Conservation (phyloP, 2,797 vertebrate genomes). For the Oryzias dopingdopingensis region DNA sequence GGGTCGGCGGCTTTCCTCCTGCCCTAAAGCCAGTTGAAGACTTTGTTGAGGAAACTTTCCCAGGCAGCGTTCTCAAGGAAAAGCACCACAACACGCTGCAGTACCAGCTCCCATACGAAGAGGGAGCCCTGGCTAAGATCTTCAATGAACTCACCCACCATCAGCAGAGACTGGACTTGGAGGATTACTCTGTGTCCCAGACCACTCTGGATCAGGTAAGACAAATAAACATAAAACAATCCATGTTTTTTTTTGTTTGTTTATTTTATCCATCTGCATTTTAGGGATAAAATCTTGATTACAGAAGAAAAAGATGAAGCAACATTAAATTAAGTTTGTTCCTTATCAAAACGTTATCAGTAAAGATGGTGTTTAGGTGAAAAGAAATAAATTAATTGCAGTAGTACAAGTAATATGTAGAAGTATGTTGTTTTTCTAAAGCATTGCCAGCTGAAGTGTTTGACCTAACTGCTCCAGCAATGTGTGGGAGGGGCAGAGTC, state of each 20-base stretch:
- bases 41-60: constrained; percentile 85
- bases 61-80: constrained; percentile 90
- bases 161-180: constrained; percentile 85
- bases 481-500: no score
- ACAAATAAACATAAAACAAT: neutral
- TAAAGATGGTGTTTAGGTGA: no score
- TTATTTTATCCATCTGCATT: neutral
- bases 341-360: no score
- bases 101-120: constrained; percentile 87
- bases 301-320: neutral
- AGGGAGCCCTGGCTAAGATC: constrained; percentile 88
- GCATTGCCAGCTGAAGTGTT: no score
- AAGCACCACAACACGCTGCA: constrained; percentile 95
- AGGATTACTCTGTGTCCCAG: constrained; percentile 98
- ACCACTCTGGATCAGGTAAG: constrained; percentile 97
- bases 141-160: constrained; percentile 88
- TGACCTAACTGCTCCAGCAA: no score
- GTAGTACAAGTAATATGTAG: no score
- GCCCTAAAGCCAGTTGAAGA: constrained; percentile 86
- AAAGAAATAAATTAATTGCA: no score
- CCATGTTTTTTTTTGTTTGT: no score
- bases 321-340: no score
- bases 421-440: no score
- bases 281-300: neutral
- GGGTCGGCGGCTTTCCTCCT: constrained; percentile 83